Conservation (phyloP, 2,888 invertebrate genomes). For the Pyrocoelia pectoralis region DNA sequence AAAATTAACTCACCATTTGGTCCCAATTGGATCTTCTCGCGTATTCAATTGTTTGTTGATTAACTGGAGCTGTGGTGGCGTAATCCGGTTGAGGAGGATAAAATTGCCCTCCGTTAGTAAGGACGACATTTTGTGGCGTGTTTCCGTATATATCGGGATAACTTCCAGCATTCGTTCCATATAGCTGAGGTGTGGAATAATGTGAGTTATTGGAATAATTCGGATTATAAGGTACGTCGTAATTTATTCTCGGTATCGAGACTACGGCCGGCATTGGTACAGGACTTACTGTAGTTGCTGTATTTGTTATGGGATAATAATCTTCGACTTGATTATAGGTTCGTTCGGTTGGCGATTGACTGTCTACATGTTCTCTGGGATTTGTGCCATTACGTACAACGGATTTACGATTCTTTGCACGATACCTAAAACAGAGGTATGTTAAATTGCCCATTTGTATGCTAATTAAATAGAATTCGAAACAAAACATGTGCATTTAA, state of each 20-base stretch:
- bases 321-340: slow-evolving; percentile 51
- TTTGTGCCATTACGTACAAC: slow-evolving; percentile 49
- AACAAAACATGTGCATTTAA: no score
- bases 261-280: slow-evolving; percentile 54
- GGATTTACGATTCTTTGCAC: slow-evolving; percentile 71
- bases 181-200: slow-evolving; percentile 52
- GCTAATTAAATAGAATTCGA: no score
- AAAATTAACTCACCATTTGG: slow-evolving; percentile 49
- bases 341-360: slow-evolving; percentile 47
- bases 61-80: slow-evolving; percentile 47
- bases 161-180: slow-evolving; percentile 48
- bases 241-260: slow-evolving; percentile 52
- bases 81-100: slow-evolving; percentile 54
- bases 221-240: slow-evolving; percentile 52
- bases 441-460: no score
- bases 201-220: slow-evolving; percentile 44
- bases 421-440: slow-evolving; percentile 60
- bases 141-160: slow-evolving; percentile 54
- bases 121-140: slow-evolving; percentile 50
- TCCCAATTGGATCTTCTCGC: slow-evolving; percentile 46
- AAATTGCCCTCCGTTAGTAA: slow-evolving; percentile 52
- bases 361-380: slow-evolving; percentile 50
- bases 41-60: slow-evolving; percentile 44
- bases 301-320: slow-evolving; percentile 50
- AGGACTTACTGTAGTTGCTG: slow-evolving; percentile 50